Percentiles rank a stretch among this genome's conserved stretches.
Evolutionary conservation across 1,140 invertebrate species (phyloP).

Genomic region (Pseudomyrmex concolor): DNA sequence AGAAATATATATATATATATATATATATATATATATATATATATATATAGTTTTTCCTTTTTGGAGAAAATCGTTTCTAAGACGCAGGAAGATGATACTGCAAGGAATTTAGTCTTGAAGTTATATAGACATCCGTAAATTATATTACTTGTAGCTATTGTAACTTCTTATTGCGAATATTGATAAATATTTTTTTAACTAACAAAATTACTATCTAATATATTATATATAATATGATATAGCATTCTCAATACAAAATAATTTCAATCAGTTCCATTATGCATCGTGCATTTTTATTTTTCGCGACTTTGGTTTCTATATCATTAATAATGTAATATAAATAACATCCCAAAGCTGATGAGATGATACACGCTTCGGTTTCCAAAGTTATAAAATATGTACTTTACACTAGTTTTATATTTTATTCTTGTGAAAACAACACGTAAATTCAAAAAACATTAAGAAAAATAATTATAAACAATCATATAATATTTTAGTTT

Average conservation of each 20-base stretch:
- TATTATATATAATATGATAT: no score
- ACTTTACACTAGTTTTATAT: background rate
- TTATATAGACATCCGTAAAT: background rate
- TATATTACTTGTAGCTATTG: constrained; percentile 1
- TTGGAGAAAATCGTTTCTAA: background rate
- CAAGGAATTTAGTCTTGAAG: constrained; percentile 10
- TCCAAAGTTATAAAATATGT: background rate
- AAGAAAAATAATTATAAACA: no score
- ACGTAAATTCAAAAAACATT: no score
- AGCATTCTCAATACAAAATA: background rate
- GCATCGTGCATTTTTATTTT: background rate
- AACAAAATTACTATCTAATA: constrained; percentile 4
- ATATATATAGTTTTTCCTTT: background rate
- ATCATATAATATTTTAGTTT: constrained; percentile 4
- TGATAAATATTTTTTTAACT: constrained; percentile 11
- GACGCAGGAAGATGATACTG: background rate
- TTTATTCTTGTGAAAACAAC: no score
- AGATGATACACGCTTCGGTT: constrained; percentile 6
- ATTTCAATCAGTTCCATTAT: background rate
- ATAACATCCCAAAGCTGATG: background rate
- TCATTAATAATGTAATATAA: constrained; percentile 14
- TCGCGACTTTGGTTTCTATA: background rate
- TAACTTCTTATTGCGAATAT: constrained; percentile 4
- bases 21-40: no score
- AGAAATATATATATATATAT: no score